Percentiles rank a stretch among this genome's conserved stretches.
Evolutionary conservation across 1,140 invertebrate species (phyloP).

Genomic region (Theocolax elegans): DNA sequence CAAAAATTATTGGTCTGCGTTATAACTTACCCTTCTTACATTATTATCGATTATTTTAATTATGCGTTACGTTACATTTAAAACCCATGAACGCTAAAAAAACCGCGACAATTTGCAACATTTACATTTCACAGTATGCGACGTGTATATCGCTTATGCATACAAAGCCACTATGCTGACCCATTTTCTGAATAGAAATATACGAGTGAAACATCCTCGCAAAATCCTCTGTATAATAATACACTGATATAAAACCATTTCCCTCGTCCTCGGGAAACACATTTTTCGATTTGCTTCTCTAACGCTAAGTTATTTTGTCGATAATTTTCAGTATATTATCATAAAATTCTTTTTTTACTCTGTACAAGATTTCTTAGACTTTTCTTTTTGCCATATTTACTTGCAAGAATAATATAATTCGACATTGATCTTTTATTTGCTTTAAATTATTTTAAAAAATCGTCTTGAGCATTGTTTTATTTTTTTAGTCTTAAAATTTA

Average conservation of each 20-base stretch:
- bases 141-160: neutral
- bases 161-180: slow-evolving; percentile 9
- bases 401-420: too few species aligned
- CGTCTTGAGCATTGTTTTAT: too few species aligned
- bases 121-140: neutral
- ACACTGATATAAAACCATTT: neutral
- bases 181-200: slow-evolving; percentile 23
- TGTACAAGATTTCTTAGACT: too few species aligned
- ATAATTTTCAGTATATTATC: neutral
- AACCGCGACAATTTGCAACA: slow-evolving; percentile 3
- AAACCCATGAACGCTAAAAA: neutral
- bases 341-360: too few species aligned
- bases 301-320: slow-evolving; percentile 20
- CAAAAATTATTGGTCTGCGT: too few species aligned
- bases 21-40: too few species aligned
- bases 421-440: too few species aligned
- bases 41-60: too few species aligned
- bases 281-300: slow-evolving; percentile 21
- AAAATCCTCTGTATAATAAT: slow-evolving; percentile 6
- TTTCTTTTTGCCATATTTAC: too few species aligned
- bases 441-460: too few species aligned
- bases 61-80: neutral
- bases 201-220: neutral
- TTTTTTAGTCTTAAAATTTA: too few species aligned
- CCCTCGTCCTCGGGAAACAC: neutral